Percentiles rank a stretch among this genome's conserved stretches.
Evolutionary conservation across 2,797 vertebrate species (phyloP).

Genomic region (Dryobates pubescens): DNA sequence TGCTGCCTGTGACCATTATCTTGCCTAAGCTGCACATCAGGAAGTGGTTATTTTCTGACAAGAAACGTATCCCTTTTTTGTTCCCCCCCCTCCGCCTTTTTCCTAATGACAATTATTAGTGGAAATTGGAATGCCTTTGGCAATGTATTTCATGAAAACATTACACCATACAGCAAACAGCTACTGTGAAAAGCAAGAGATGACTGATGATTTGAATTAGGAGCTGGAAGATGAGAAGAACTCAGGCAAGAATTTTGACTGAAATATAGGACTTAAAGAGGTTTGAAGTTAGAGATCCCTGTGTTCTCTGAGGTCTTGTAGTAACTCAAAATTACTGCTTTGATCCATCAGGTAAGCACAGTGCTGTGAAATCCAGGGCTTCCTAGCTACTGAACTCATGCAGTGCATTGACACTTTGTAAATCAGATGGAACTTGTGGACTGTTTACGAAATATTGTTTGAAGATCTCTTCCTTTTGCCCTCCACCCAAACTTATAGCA

Average conservation of each 20-base stretch:
- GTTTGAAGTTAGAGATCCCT: neutral
- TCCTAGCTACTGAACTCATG: neutral
- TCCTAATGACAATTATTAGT: slow-evolving; percentile 48
- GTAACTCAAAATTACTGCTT: slow-evolving; percentile 3
- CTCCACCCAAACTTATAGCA: neutral
- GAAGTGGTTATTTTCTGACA: slow-evolving; percentile 36
- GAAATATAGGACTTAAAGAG: neutral
- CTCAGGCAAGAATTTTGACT: neutral
- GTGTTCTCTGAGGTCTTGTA: neutral
- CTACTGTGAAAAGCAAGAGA: neutral
- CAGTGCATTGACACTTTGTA: neutral
- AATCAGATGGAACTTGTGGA: neutral
- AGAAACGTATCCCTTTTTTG: neutral
- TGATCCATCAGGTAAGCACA: neutral
- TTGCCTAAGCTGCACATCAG: slow-evolving; percentile 11
- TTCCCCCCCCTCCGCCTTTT: neutral
- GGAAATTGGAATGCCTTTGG: slow-evolving; percentile 45
- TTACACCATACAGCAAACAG: neutral
- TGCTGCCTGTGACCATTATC: slow-evolving; percentile 34
- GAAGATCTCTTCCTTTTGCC: slow-evolving; percentile 9
- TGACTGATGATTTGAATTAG: neutral
- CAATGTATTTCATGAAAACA: neutral
- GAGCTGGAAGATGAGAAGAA: neutral
- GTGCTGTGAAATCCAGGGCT: neutral
- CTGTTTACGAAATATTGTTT: slow-evolving; percentile 10